Evolutionary conservation across 2,797 vertebrate species (phyloP), one percentile per base, ranked within the genome.

Genomic region (Harpagifer antarcticus): DNA sequence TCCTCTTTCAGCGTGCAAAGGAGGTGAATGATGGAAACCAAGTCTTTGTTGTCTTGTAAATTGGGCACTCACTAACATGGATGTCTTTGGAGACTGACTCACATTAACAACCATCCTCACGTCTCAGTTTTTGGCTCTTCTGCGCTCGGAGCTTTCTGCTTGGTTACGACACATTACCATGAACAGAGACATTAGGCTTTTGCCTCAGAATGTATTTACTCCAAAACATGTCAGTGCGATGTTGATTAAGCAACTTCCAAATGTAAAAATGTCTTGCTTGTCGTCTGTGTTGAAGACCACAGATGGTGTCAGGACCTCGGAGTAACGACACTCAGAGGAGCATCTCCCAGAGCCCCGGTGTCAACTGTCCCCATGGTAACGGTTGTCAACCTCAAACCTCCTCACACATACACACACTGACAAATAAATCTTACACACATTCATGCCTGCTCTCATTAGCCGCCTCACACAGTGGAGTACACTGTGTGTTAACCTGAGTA

Each of bases 231-330:
- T 68, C 31, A 33, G n/a, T 60, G 27, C 16, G 54, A 10, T 55
- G 49, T 27, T 16, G 58, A 45, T 50, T 67, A 13, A 65, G 68
- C 53, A 71, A 70, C 33, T 47, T 6, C 9, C 6, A 72, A 16
- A 74, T 45, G 15, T 68, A 31, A 44, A 13, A n/a, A 19, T 59
- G 48, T 50, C 61, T 81, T 79, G 63, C 17, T 1, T 45, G 64
- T 59, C 33, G 1, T 40, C 9, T 61, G 68, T 23, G 62, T 77
- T 27, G 45, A 49, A 72, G 56, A 15, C 65, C 52, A 13, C 84
- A 74, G 78, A 76, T 72, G 71, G 58, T 76, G 83, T 81, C 81
- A 81, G 40, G 80, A 79, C 61, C 69, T 48, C 64, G 78, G 80
- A 80, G 63, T 78, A 68, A 76, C 48, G 31, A 76, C 65, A 54